Evolutionary conservation across 1,140 invertebrate genomes (phyloP).

Genomic region (Lamellibrachia luymesi): DNA sequence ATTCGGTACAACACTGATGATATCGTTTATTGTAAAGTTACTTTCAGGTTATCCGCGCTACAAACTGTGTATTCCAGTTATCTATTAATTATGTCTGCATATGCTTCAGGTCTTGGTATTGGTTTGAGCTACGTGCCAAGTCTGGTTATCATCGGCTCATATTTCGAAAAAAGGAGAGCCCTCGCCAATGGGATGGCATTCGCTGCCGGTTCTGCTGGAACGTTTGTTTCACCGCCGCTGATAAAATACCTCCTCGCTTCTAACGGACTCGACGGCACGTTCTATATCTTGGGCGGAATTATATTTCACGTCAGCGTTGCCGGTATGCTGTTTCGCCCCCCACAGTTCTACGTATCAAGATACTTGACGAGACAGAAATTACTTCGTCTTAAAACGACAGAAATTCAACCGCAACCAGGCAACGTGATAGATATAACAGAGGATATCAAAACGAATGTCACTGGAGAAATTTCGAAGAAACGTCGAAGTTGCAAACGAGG

Average conservation of each 20-base stretch:
- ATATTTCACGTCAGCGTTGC: slow-evolving; percentile 75
- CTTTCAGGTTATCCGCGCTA: too few relatives aligned
- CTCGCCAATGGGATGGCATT: slow-evolving; percentile 88
- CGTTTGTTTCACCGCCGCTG: slow-evolving; percentile 84
- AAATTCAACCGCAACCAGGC: neutral
- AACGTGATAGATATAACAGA: neutral
- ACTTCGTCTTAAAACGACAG: neutral
- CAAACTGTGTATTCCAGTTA: neutral
- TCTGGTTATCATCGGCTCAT: slow-evolving; percentile 86
- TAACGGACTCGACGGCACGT: slow-evolving; percentile 59
- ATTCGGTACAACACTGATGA: too few relatives aligned
- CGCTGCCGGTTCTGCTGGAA: slow-evolving; percentile 77
- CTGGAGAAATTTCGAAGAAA: neutral
- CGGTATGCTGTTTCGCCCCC: slow-evolving; percentile 77
- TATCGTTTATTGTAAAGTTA: too few relatives aligned
- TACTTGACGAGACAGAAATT: neutral
- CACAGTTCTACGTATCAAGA: neutral
- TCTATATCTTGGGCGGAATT: slow-evolving; percentile 79
- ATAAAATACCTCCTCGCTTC: slow-evolving; percentile 52
- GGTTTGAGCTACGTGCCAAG: slow-evolving; percentile 88
- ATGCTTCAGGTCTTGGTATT: slow-evolving; percentile 73
- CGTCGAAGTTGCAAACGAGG: neutral
- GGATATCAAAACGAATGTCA: too few relatives aligned
- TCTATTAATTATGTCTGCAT: neutral
- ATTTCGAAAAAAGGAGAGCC: slow-evolving; percentile 84